A percentile compares a stretch with the other conserved stretches of the same genome.
Conservation (phyloP, 2,888 invertebrate genomes). For the Bombylius discolor region DNA sequence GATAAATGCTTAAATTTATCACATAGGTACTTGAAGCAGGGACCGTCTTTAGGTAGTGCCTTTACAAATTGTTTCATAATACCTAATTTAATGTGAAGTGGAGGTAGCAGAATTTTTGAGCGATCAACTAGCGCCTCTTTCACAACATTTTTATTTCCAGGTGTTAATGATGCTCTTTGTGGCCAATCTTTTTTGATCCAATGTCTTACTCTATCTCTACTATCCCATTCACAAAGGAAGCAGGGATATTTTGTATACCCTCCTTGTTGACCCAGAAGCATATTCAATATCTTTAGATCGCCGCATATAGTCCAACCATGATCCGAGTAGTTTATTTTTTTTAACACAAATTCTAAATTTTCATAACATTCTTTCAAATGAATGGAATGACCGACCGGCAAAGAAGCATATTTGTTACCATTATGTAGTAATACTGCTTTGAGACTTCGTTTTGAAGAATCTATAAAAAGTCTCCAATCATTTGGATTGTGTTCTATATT, state of each 20-base stretch:
- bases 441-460: background rate
- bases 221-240: background rate
- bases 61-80: too few species aligned
- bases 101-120: too few species aligned
- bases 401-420: constrained; percentile 2
- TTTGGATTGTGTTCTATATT: background rate
- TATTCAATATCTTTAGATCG: background rate
- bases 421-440: constrained; percentile 6
- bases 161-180: background rate
- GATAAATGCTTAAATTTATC: background rate
- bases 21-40: too few species aligned
- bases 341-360: background rate
- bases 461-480: background rate
- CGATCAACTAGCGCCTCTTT: too few species aligned
- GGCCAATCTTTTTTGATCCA: constrained; percentile 1
- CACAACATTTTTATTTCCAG: background rate
- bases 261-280: background rate
- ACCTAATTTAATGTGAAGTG: too few species aligned
- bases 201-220: background rate
- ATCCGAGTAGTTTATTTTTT: background rate
- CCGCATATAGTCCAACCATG: constrained; percentile 1
- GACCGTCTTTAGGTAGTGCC: too few species aligned
- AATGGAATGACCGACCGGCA: background rate
- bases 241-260: too few species aligned
- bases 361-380: constrained; percentile 4